Percentiles rank a stretch among this genome's conserved stretches.
These are phyloP conservation scores for Neoscelio sp. DNA, from an alignment of 2,888 invertebrate genomes.

Conservation along the genomic window DNA sequence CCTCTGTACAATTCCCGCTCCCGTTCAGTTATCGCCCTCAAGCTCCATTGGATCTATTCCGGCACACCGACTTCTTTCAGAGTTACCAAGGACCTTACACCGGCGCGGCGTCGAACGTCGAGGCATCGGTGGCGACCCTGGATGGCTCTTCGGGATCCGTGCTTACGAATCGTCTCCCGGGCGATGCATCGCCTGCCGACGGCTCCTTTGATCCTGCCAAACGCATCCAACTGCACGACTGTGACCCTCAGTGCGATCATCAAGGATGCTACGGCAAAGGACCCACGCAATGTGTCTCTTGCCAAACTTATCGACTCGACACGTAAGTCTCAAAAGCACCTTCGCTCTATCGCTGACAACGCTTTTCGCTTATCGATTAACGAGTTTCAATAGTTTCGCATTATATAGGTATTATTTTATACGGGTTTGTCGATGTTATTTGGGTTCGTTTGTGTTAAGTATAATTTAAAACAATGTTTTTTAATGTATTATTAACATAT, in stretches of 20 bases:
- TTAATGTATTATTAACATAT: too few species aligned
- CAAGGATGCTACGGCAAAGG: constrained; percentile 95
- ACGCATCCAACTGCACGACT: constrained; percentile 85
- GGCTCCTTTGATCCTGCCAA: constrained; percentile 78
- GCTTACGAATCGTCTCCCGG: constrained; percentile 78
- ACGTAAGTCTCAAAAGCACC: constrained; percentile 85
- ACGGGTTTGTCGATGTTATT: too few species aligned
- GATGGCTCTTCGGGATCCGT: constrained; percentile 84
- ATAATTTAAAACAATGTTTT: too few species aligned
- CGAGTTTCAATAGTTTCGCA: neutral
- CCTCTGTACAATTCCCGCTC: constrained; percentile 84
- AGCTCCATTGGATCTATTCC: constrained; percentile 86
- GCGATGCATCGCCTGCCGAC: constrained; percentile 74
- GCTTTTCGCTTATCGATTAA: constrained; percentile 43
- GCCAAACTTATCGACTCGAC: constrained; percentile 91
- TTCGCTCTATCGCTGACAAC: constrained; percentile 7
- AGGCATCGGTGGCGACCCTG: constrained; percentile 90
- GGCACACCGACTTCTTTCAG: constrained; percentile 89
- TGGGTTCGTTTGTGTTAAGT: too few species aligned
- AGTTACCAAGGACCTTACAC: constrained; percentile 91
- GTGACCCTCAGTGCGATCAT: constrained; percentile 93
- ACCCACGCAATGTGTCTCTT: constrained; percentile 92
- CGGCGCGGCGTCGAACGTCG: constrained; percentile 90
- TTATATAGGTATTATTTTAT: neutral
- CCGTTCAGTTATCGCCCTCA: constrained; percentile 83